Conservation (phyloP, 2,797 vertebrate genomes). For the Hozukius guyotensis region DNA sequence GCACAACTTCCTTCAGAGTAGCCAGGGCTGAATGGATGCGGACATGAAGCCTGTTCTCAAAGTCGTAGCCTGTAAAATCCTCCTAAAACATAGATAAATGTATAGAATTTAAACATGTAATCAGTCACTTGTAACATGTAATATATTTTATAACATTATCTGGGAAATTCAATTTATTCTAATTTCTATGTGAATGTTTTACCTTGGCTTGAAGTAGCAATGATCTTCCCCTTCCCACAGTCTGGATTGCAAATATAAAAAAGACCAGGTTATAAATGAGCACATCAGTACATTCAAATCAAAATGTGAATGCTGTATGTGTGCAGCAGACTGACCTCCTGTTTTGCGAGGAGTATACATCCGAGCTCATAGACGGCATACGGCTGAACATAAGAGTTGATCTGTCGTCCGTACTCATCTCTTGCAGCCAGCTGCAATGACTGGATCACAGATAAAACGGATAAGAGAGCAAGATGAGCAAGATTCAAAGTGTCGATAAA, state of each 20-base stretch:
- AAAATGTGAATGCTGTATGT: not conserved
- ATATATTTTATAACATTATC: not conserved
- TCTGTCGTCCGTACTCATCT: constrained; percentile 92
- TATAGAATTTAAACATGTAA: not conserved
- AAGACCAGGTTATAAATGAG: not conserved
- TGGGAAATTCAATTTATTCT: not conserved
- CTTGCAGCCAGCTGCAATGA: constrained; percentile 93
- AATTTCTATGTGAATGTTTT: constrained; percentile 35
- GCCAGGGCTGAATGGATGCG: constrained; percentile 91
- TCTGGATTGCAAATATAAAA: constrained; percentile 80
- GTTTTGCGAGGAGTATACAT: constrained; percentile 91
- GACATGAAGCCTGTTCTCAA: constrained; percentile 98
- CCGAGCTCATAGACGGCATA: constrained; percentile 98
- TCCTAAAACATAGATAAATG: constrained; percentile 81
- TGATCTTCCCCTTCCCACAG: constrained; percentile 91
- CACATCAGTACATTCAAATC: not conserved
- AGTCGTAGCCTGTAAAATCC: constrained; percentile 96
- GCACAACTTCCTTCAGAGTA: constrained; percentile 93
- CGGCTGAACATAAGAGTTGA: constrained; percentile 93
- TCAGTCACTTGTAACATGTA: not conserved
- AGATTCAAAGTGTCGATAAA: not conserved
- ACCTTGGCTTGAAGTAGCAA: constrained; percentile 98
- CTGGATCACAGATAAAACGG: constrained; percentile 70
- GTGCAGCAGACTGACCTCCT: constrained; percentile 85
- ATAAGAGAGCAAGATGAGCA: not conserved